Base-by-base conservation (phyloP, 2,113 vertebrate species). In the Sigmodon hispidus region DNA sequence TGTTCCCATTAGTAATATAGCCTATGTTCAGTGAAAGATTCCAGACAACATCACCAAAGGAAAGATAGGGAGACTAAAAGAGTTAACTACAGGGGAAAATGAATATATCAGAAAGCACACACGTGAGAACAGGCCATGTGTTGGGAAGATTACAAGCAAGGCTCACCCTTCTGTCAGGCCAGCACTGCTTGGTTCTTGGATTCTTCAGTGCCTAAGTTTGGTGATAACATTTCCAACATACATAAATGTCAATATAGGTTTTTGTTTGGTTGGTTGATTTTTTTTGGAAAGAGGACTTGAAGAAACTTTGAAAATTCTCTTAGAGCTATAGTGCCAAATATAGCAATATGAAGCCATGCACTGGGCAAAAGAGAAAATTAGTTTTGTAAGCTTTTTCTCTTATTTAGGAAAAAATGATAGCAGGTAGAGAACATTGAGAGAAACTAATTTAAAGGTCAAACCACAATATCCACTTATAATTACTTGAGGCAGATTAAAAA, bases 401-500 rank as follows among this genome's bases (percentile, higher is more conserved):
- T 79, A 89, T 67, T 96, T 94, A 36, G 81, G 59, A 15, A 85
- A 95, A 95, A 97, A 84, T 79, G 67, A 93, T 52, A 85, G 9
- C 70, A 93, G 85, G 34, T 83, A 73, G 43, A 83, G 45, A 96
- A 90, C 4, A 50, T 63, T 13, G 52, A 55, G 59, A 88, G 90
- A 96, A 96, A 90, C 40, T 86, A 93, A 93, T 96, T 93, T 93
- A 96, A 96, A 96, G 21, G 89, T 50, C 19, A 93, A 52, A 85
- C 21, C 75, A 48, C 87, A 96, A 94, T 67, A 91, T 94, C 93
- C 95, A 94, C 48, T 96, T 94, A 92, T 57, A 95, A 97, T 96
- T 94, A 92, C 85, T 92, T 73, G 55, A 97, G 34, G 69, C 43
- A 61, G 61, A 24, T 94, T 96, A 95, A 96, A 97, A 94, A 93